Percentiles rank a stretch among this genome's conserved stretches.
Conservation (phyloP, 2,113 vertebrate genomes). For the Ctenomys sociabilis region DNA sequence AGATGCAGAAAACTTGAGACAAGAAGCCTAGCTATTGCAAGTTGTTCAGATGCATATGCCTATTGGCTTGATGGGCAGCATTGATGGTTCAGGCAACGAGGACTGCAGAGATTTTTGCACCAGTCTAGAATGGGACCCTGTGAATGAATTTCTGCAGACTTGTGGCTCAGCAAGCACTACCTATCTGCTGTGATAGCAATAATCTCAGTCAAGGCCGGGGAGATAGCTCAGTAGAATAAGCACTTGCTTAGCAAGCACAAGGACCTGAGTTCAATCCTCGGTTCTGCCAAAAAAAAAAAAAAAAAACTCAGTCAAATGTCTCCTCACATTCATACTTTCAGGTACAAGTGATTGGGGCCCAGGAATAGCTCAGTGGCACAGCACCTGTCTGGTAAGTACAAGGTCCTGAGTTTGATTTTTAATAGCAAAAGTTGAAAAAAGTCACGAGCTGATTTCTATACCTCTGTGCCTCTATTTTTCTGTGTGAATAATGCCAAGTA, state of each 20-base stretch:
- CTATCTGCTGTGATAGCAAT: not conserved
- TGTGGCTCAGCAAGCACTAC: not conserved
- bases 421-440: no score
- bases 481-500: not conserved
- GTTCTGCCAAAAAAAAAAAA: no score
- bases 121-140: not conserved
- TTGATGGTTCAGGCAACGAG: not conserved
- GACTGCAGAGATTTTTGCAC: not conserved
- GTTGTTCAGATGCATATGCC: not conserved
- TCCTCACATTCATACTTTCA: not conserved
- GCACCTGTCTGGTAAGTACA: no score
- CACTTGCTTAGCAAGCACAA: no score
- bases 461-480: constrained; percentile 20
- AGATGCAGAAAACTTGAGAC: not conserved
- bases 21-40: not conserved
- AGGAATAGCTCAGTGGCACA: no score
- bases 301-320: not conserved
- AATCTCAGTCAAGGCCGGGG: not conserved
- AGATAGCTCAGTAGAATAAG: no score
- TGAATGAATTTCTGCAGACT: not conserved
- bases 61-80: not conserved
- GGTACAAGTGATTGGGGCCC: not conserved
- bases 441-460: not conserved
- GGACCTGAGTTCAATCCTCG: no score
- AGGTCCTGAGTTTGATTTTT: no score